Evolutionary conservation across 2,888 invertebrate genomes (phyloP).

Genomic region (Buathra laborator): DNA sequence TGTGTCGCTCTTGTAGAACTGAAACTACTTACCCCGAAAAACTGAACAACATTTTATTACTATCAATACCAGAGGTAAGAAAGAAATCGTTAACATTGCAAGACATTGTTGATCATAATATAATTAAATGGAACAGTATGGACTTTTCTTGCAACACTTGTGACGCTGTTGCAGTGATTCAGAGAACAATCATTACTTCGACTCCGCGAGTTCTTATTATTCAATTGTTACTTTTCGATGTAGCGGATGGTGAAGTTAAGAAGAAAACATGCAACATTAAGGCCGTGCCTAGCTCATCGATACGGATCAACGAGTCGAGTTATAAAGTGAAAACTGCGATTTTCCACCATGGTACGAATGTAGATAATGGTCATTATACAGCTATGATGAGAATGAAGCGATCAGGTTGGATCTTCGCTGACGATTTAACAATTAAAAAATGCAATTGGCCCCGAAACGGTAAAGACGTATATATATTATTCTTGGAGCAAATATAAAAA

Average conservation of each 20-base stretch:
- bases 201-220: neutral
- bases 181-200: neutral
- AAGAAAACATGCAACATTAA: conserved; percentile 11
- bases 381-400: too few relatives aligned
- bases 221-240: neutral
- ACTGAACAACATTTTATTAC: conserved; percentile 63
- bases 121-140: neutral
- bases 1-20: conserved; percentile 7
- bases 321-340: too few relatives aligned
- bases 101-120: conserved; percentile 7
- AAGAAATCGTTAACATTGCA: conserved; percentile 37
- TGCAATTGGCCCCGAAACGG: too few relatives aligned
- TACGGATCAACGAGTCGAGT: too few relatives aligned
- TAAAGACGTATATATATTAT: too few relatives aligned
- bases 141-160: neutral
- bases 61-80: conserved; percentile 5
- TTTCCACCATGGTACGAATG: neutral
- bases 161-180: neutral
- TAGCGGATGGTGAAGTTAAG: neutral
- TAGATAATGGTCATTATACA: neutral
- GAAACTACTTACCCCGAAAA: neutral
- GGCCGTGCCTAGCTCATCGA: neutral
- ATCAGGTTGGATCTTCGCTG: too few relatives aligned
- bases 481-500: too few relatives aligned
- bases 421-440: too few relatives aligned